Evolutionary conservation across 37 sponge, comb jelly and placozoan species (phyloP).

Genomic region (Mnemiopsis leidyi): DNA sequence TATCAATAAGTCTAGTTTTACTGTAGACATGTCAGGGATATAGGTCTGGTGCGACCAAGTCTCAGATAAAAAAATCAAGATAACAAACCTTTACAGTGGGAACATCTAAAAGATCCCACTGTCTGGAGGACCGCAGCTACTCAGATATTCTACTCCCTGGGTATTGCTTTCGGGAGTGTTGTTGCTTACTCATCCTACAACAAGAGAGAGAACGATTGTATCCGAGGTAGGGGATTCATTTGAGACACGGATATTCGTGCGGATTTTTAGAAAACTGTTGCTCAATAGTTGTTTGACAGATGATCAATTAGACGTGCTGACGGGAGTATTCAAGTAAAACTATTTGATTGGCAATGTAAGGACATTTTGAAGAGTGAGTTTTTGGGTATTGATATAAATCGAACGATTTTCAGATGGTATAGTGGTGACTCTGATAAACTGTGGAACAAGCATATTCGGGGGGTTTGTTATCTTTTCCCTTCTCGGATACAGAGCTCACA

Average conservation of each 20-base stretch:
- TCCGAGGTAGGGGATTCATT: background rate
- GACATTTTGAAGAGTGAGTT: too few relatives aligned
- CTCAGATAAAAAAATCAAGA: too few relatives aligned
- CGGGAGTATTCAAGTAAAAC: too few relatives aligned
- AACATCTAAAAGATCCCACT: conserved; percentile 65
- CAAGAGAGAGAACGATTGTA: conserved; percentile 67
- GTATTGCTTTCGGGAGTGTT: conserved; percentile 81
- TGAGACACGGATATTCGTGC: too few relatives aligned
- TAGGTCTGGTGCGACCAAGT: too few relatives aligned
- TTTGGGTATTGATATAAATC: too few relatives aligned
- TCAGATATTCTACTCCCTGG: conserved; percentile 97
- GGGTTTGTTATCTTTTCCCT: conserved; percentile 88
- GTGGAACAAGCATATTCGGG: conserved; percentile 83
- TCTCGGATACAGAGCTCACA: conserved; percentile 80
- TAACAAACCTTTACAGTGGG: conserved; percentile 11
- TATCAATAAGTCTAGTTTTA: too few relatives aligned
- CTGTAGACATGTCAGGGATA: too few relatives aligned
- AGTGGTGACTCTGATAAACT: conserved; percentile 82
- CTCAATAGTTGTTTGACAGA: too few relatives aligned
- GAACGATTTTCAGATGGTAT: conserved; percentile 79
- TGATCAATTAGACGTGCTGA: too few relatives aligned
- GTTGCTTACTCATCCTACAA: conserved; percentile 88
- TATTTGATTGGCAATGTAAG: too few relatives aligned
- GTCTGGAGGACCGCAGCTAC: conserved; percentile 96
- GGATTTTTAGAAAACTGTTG: too few relatives aligned